Percentiles rank a stretch among this genome's conserved stretches.
These are phyloP conservation scores for Todus mexicanus DNA, from an alignment of 2,797 vertebrate genomes.

Conservation along the genomic window DNA sequence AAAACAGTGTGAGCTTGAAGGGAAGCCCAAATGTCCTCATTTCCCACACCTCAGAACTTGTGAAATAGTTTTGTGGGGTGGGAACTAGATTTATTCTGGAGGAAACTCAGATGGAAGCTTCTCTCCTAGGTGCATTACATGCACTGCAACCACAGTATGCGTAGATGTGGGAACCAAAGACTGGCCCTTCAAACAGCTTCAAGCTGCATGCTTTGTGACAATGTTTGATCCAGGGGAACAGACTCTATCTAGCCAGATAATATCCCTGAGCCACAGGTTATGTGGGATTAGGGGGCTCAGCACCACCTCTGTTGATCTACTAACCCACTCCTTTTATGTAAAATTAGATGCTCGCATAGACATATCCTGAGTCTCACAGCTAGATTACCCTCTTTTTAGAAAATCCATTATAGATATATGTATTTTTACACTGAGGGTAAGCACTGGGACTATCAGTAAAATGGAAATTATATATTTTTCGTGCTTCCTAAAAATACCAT, in stretches of 20 bases:
- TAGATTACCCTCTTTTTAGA: not conserved
- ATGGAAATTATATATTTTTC: not conserved
- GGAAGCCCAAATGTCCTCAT: not conserved
- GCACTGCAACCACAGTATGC: not conserved
- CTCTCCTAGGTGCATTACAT: rapidly evolving
- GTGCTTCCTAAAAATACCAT: not conserved
- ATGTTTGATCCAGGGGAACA: not conserved
- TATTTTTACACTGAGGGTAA: not conserved
- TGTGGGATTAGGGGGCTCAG: not conserved
- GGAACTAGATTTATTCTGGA: not conserved
- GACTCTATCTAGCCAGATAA: not conserved
- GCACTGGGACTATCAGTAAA: not conserved
- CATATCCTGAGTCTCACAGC: not conserved
- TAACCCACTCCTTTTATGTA: not conserved
- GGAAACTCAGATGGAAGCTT: not conserved
- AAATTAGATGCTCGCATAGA: not conserved
- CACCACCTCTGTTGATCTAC: not conserved
- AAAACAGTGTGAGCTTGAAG: not conserved
- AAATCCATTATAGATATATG: not conserved
- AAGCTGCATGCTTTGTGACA: not conserved
- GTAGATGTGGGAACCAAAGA: not conserved
- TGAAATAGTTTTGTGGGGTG: not conserved
- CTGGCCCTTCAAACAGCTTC: not conserved
- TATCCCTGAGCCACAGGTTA: not conserved
- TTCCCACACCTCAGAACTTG: not conserved